phyloP scores from a whole-genome alignment of 2,888 invertebrate species.

The Spodoptera picta region DNA sequence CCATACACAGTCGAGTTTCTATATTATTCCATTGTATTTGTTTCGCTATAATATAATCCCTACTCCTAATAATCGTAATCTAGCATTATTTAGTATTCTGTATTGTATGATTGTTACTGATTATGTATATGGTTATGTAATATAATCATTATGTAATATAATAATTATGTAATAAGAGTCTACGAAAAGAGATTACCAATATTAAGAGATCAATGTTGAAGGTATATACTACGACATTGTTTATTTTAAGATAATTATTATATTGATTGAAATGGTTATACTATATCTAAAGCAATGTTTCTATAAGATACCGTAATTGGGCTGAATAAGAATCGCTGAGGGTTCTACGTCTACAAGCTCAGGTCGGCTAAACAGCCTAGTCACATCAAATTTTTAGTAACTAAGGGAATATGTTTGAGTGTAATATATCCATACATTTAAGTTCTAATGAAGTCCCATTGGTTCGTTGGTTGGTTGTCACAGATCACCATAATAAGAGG shows the following conservation, averaged over 20 bases:
- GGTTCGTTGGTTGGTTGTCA: conserved; percentile 77
- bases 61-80: neutral
- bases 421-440: conserved; percentile 50
- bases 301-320: no score
- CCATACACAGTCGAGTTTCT: conserved; percentile 9
- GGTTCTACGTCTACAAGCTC: conserved; percentile 44
- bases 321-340: conserved; percentile 11
- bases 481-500: conserved; percentile 83
- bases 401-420: conserved; percentile 4
- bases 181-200: conserved; percentile 17
- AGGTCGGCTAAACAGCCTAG: conserved; percentile 26
- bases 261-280: neutral
- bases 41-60: conserved; percentile 5
- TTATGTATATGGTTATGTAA: neutral
- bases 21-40: neutral
- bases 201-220: conserved; percentile 6
- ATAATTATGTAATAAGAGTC: neutral
- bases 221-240: no score
- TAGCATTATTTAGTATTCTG: conserved; percentile 7
- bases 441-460: conserved; percentile 83
- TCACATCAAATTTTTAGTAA: conserved; percentile 17
- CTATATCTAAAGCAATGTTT: neutral
- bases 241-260: neutral
- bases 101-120: conserved; percentile 9
- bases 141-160: conserved; percentile 1